Conservation (phyloP, 2,888 invertebrate genomes). For the Parnassius apollo region DNA sequence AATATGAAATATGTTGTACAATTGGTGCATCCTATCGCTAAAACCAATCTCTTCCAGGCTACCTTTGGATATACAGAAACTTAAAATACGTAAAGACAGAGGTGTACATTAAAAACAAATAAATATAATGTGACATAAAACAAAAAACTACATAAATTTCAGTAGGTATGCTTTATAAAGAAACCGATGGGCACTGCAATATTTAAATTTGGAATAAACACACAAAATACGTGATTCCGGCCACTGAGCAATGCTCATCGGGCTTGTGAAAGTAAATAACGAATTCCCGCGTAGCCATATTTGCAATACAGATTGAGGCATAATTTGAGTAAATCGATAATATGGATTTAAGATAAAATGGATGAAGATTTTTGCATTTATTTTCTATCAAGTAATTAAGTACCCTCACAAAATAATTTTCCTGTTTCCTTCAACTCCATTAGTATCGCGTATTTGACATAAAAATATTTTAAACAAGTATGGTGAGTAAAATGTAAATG, state of each 20-base stretch:
- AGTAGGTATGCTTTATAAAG: background rate
- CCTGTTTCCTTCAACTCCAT: no score
- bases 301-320: conserved; percentile 24
- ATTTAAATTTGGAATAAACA: conserved; percentile 15
- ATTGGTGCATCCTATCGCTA: no score
- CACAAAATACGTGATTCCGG: conserved; percentile 6
- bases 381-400: background rate
- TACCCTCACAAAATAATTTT: no score
- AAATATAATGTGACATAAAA: background rate
- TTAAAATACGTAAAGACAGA: no score
- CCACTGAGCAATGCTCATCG: conserved; percentile 17
- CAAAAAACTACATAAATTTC: no score
- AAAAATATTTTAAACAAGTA: no score
- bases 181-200: background rate
- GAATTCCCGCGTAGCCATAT: conserved; percentile 22
- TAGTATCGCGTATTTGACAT: no score
- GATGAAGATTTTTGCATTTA: conserved; percentile 5
- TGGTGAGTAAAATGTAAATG: no score
- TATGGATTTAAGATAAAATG: conserved; percentile 14
- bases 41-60: no score
- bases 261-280: conserved; percentile 20
- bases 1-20: no score
- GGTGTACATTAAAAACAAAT: no score
- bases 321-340: conserved; percentile 21
- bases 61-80: no score